These are phyloP conservation scores for Tortricodes alternella DNA, from an alignment of 2,888 invertebrate genomes.

Conservation along the genomic window DNA sequence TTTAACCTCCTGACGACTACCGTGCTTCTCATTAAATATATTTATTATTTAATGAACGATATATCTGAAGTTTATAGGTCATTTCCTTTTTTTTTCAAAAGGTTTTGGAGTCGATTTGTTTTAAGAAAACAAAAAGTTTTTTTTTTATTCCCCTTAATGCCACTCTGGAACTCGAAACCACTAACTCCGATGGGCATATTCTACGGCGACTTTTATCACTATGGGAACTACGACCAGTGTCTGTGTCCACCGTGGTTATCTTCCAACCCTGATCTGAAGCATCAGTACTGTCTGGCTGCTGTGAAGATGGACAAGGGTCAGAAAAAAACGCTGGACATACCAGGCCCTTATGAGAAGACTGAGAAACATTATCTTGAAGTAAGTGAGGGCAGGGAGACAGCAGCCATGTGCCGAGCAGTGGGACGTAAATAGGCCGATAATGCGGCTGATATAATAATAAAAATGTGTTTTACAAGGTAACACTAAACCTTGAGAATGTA, in stretches of 20 bases:
- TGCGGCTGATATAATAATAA: too few species aligned
- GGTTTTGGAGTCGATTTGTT: too few species aligned
- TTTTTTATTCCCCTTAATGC: background rate
- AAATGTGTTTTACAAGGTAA: too few species aligned
- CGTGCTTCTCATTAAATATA: too few species aligned
- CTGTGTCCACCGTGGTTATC: constrained; percentile 40
- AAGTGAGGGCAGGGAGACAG: constrained; percentile 25
- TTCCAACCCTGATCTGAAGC: constrained; percentile 36
- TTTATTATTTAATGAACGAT: too few species aligned
- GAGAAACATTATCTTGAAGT: constrained; percentile 39
- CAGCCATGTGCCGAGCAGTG: too few species aligned
- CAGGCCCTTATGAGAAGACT: constrained; percentile 36
- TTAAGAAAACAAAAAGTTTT: too few species aligned
- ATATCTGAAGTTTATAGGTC: too few species aligned
- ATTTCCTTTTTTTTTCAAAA: too few species aligned
- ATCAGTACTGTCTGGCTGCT: constrained; percentile 52
- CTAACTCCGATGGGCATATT: constrained; percentile 46
- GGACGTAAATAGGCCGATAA: too few species aligned
- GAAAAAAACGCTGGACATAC: background rate
- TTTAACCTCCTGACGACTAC: too few species aligned
- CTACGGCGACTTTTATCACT: constrained; percentile 42
- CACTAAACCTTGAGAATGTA: too few species aligned
- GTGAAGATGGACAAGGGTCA: constrained; percentile 30
- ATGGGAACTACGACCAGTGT: constrained; percentile 55
- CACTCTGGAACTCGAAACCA: constrained; percentile 54